phyloP scores from a whole-genome alignment of 2,113 vertebrate genomes.

The Hydropotes inermis region DNA sequence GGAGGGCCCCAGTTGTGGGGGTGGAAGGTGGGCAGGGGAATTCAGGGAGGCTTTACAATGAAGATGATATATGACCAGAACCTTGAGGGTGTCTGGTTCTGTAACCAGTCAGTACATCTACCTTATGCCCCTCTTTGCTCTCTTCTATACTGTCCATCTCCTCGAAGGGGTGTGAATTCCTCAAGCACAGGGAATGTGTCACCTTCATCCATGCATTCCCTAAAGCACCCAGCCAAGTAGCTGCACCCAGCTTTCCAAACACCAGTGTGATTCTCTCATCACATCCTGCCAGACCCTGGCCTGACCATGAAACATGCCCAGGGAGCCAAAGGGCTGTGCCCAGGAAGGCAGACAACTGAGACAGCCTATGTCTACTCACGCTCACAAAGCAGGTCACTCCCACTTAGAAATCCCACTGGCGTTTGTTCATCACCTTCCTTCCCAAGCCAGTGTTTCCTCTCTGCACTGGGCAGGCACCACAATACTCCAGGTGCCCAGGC shows the following conservation, averaged over 20 bases:
- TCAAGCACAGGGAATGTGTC: not conserved
- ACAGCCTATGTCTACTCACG: not conserved
- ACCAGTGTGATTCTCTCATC: not conserved
- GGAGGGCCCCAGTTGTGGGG: not conserved
- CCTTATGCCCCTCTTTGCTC: not conserved
- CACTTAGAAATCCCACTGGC: not conserved
- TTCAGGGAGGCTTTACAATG: not conserved
- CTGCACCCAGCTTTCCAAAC: not conserved
- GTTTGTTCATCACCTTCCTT: not conserved
- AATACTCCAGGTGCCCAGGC: fast-evolving
- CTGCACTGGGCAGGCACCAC: not conserved
- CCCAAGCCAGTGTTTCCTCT: not conserved
- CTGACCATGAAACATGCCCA: not conserved
- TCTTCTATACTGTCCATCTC: not conserved
- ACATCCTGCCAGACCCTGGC: not conserved
- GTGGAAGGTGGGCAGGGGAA: not conserved
- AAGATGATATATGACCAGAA: not conserved
- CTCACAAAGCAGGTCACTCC: not conserved
- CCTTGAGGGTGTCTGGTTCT: not conserved
- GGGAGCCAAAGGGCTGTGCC: not conserved
- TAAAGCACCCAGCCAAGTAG: not conserved
- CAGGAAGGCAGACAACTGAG: not conserved
- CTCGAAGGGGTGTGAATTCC: not conserved
- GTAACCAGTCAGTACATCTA: not conserved
- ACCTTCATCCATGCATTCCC: not conserved